Evolutionary conservation across 2,113 vertebrate genomes (phyloP).

Genomic region (Petroica traversi): DNA sequence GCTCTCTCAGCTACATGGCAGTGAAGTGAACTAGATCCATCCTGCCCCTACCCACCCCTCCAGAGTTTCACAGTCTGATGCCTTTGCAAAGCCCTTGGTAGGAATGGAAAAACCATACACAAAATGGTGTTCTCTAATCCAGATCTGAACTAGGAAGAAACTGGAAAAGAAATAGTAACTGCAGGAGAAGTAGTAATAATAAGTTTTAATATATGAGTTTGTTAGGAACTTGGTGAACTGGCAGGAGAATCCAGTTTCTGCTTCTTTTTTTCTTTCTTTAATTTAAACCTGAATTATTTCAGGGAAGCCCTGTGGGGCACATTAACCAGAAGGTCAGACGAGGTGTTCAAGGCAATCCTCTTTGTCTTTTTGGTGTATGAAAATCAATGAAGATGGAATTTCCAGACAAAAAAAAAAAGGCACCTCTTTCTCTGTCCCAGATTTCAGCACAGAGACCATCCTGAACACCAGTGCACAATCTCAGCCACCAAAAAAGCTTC

Average conservation of each 20-base stretch:
- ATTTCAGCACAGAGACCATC: background rate
- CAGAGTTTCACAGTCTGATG: background rate
- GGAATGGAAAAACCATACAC: background rate
- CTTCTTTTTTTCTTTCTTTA: background rate
- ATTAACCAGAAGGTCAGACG: background rate
- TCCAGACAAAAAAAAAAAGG: background rate
- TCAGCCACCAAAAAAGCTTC: background rate
- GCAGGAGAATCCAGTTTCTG: background rate
- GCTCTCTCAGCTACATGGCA: background rate
- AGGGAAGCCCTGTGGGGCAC: background rate
- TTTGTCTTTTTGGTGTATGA: background rate
- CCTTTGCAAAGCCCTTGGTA: background rate
- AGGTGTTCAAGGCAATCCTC: background rate
- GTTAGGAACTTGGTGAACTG: background rate
- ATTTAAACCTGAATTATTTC: background rate
- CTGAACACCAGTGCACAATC: background rate
- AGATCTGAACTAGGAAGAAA: background rate
- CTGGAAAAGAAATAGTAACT: background rate
- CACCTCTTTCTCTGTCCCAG: background rate
- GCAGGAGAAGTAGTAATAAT: background rate
- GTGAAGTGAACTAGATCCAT: background rate
- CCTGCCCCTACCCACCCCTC: background rate
- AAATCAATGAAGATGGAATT: background rate
- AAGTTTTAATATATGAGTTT: background rate
- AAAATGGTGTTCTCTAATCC: background rate